Evolutionary conservation across 2,113 vertebrate species (phyloP), one percentile per base, ranked within the genome.

Genomic region (Labeo rohita): DNA sequence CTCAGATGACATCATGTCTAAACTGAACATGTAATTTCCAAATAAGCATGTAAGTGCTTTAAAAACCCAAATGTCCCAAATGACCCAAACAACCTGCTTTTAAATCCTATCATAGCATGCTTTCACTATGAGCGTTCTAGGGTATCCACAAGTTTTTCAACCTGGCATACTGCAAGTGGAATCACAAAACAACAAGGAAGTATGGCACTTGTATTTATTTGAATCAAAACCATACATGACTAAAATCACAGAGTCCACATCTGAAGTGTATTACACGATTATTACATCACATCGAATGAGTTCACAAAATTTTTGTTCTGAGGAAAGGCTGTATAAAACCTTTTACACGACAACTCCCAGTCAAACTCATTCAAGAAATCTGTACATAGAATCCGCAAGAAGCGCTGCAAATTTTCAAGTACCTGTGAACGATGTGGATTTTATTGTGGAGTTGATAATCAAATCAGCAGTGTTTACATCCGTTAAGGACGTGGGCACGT

Each of bases 161-260:
- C 28, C 28, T 28, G 28, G 28, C 28, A 28, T 1, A 28, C 28
- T 28, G 28, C 28, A 28, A 28, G 28, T 28, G 28, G 28, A 28
- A 28, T 28, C 28, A 84, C 34, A 83, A 73, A 23, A 56, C 66
- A 79, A 2, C 43, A 85, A 59, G 16, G 50, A 50, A 85, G 80
- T 83, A 92, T 95, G 94, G 94, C 92, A 95, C 93, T 87, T 91
- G 59, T 89, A 68, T 94, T 95, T 95, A 95, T 94, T 95, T 86
- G 88, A 92, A 93, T 93, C 63, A 91, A 92, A 92, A 91, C 85
- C 76, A 90, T 90, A 86, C 89, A 91, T 90, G 87, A 70, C 12
- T 70, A 18, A 18, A 43, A 65, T 86, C 86, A 90, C 3, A 68
- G 45, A 36, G 23, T n/a, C 45, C 45, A 68, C 80, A 36, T 68